phyloP scores from a whole-genome alignment of 2,797 vertebrate genomes.

The Mareca penelope region DNA sequence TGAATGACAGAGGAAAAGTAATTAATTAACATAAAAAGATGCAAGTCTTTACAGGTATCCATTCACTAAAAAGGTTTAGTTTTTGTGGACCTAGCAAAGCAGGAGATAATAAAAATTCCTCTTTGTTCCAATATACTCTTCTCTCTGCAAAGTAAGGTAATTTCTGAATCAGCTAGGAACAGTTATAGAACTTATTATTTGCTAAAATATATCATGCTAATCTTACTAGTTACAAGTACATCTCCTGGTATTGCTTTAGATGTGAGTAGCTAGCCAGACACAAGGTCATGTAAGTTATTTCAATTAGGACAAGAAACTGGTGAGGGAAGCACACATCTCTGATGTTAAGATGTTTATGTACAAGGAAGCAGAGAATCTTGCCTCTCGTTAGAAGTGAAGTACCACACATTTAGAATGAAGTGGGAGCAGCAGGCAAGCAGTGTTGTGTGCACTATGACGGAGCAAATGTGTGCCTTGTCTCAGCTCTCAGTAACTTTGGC shows the following conservation, averaged over 20 bases:
- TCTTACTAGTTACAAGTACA: slow-evolving; percentile 26
- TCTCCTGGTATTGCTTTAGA: background rate
- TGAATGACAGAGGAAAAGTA: background rate
- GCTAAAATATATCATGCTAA: slow-evolving; percentile 2
- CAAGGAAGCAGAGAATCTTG: slow-evolving; percentile 23
- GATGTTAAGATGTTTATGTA: background rate
- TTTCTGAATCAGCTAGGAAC: background rate
- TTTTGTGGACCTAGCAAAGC: slow-evolving; percentile 12
- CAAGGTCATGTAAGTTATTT: slow-evolving; percentile 23
- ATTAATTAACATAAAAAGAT: background rate
- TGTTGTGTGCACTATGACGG: background rate
- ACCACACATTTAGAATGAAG: background rate
- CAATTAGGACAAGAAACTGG: slow-evolving; percentile 29
- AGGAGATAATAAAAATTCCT: background rate
- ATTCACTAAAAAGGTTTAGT: background rate
- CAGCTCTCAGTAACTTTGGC: background rate
- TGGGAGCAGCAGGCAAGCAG: background rate
- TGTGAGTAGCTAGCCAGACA: background rate
- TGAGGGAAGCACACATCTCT: background rate
- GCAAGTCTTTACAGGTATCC: background rate
- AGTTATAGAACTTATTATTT: background rate
- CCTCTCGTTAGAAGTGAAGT: slow-evolving; percentile 2
- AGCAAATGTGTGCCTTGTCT: background rate
- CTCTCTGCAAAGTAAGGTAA: background rate
- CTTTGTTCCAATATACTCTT: background rate